Base-by-base conservation (phyloP, 2,888 invertebrate species). In the Timandra comae region DNA sequence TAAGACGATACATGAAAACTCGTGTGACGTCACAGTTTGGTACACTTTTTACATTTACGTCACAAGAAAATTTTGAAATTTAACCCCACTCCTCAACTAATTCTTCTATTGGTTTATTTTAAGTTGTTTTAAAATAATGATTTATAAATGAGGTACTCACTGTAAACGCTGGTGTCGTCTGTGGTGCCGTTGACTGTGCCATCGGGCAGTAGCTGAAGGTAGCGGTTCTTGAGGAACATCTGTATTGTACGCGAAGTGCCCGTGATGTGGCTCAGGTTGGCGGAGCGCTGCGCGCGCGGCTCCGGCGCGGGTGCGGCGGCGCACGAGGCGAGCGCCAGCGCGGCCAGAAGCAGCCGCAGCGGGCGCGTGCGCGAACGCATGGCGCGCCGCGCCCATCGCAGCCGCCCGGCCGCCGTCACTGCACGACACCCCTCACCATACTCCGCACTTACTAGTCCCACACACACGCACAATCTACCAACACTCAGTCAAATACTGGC, bases 111-210 rank as follows among this genome's bases (percentile, higher is more conserved):
- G n/a, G n/a, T n/a, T n/a, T n/a, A n/a, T n/a, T n/a, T n/a, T n/a
- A n/a, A n/a, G n/a, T n/a, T n/a, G n/a, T n/a, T n/a, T n/a, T n/a
- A n/a, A n/a, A n/a, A n/a, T n/a, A n/a, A n/a, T n/a, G n/a, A n/a
- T n/a, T n/a, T 16, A 9, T 10, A 10, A 4, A 13, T 13, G 8
- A 33, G 25, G 33, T 50, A 94, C 94, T 94, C 73, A 94, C 94
- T 93, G 89, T 92, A 93, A 86, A 91, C 91, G 86, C 93, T 93
- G 73, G 88, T 88, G 84, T 91, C 91, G 75, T 93, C 91, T 68
- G 88, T 89, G 70, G 93, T 93, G 57, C 94, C 94, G 87, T 93
- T 93, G 79, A 95, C 93, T 59, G 91, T 91, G 75, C 94, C 94
- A 86, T 94, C 93, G 54, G 93, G 92, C 81, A 93, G 84, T 61